Conservation (phyloP, 2,113 vertebrate species). For the Nannobrachium achirus region DNA sequence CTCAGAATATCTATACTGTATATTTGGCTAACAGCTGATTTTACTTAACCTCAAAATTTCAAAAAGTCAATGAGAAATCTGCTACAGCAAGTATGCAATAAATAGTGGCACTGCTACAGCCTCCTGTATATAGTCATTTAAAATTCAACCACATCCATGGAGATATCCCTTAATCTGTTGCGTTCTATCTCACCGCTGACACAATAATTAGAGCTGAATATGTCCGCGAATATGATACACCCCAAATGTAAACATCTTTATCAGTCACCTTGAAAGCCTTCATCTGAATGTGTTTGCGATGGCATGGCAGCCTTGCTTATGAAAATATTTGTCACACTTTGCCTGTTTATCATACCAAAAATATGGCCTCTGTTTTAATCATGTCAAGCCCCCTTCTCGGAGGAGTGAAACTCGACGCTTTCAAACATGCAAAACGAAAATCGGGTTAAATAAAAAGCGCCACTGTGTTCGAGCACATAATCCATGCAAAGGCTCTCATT, state of each 20-base stretch:
- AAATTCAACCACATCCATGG: not conserved
- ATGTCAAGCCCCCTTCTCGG: slow-evolving; percentile 85
- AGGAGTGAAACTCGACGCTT: slow-evolving; percentile 88
- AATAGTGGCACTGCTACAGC: too few relatives aligned
- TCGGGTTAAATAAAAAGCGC: slow-evolving; percentile 92
- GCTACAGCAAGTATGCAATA: too few relatives aligned
- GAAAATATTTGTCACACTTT: slow-evolving; percentile 80
- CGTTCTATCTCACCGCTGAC: not conserved
- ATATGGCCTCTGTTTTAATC: slow-evolving; percentile 87
- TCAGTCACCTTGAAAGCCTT: slow-evolving; percentile 50
- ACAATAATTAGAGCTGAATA: slow-evolving; percentile 1
- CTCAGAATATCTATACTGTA: too few relatives aligned
- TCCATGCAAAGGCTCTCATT: slow-evolving; percentile 91
- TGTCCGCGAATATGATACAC: not conserved
- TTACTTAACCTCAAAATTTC: not conserved
- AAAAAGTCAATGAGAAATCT: not conserved
- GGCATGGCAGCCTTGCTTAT: slow-evolving; percentile 53
- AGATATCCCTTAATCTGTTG: not conserved
- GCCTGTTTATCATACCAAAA: slow-evolving; percentile 89
- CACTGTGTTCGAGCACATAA: slow-evolving; percentile 95
- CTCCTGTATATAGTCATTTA: too few relatives aligned
- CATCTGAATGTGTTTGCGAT: slow-evolving; percentile 55
- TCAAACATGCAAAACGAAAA: slow-evolving; percentile 84
- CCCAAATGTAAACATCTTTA: slow-evolving; percentile 13
- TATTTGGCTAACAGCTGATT: not conserved